These are phyloP conservation scores for Oceanodroma tethys DNA, from an alignment of 2,113 vertebrate species.

Conservation along the genomic window DNA sequence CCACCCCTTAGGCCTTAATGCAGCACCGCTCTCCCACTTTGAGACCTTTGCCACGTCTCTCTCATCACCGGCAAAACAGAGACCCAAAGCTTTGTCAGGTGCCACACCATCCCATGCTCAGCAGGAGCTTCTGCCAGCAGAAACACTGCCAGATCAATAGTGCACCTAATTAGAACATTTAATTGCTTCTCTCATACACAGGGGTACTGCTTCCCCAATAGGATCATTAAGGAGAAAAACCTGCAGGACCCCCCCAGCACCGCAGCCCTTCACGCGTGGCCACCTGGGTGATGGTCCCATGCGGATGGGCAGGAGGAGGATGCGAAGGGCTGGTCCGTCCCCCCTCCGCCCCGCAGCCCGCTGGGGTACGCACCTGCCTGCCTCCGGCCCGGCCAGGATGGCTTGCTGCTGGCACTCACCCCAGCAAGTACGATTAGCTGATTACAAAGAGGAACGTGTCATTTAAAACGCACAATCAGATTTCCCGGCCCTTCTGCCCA, in stretches of 20 bases:
- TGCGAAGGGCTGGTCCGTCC: background rate
- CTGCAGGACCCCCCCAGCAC: background rate
- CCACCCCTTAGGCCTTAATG: background rate
- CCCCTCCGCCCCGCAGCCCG: background rate
- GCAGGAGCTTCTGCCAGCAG: background rate
- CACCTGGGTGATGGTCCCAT: rapidly evolving
- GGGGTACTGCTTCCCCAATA: background rate
- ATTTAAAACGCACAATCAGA: slow-evolving; percentile 18
- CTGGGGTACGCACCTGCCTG: background rate
- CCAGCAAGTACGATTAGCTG: background rate
- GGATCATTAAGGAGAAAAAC: background rate
- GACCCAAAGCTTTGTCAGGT: background rate
- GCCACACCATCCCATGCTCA: background rate
- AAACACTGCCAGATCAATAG: background rate
- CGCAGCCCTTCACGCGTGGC: rapidly evolving
- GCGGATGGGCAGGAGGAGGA: rapidly evolving
- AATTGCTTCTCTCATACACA: background rate
- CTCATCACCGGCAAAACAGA: background rate
- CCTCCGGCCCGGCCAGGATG: rapidly evolving
- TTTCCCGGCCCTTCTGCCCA: background rate
- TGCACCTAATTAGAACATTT: background rate
- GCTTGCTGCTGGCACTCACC: background rate
- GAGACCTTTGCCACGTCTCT: background rate
- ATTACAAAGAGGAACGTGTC: slow-evolving; percentile 23
- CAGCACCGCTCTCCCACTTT: background rate